These are phyloP conservation scores for Drosophila simulans DNA, from an alignment of 1,140 invertebrate species.

Conservation along the genomic window DNA sequence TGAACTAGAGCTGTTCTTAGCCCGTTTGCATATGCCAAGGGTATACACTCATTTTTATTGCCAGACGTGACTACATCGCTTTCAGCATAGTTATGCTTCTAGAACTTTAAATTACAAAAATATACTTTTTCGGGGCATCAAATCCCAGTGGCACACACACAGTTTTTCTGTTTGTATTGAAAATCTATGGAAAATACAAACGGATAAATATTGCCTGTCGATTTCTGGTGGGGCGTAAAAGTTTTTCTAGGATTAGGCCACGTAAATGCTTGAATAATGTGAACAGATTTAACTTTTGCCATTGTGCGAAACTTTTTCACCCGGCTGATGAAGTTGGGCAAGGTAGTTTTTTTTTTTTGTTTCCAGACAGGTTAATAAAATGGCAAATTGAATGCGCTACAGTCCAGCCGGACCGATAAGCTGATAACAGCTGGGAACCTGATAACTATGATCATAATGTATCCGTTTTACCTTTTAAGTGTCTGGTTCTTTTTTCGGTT, in stretches of 20 bases:
- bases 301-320: slow-evolving; percentile 52
- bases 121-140: slow-evolving; percentile 30
- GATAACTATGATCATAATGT: slow-evolving; percentile 65
- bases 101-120: slow-evolving; percentile 70
- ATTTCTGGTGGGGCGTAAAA: slow-evolving; percentile 6
- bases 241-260: slow-evolving; percentile 51
- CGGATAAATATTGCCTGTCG: slow-evolving; percentile 28
- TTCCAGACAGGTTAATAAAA: slow-evolving; percentile 60
- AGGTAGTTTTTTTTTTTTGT: slow-evolving; percentile 20
- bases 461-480: slow-evolving; percentile 52
- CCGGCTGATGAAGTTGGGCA: slow-evolving; percentile 3
- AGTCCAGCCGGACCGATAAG: slow-evolving; percentile 40
- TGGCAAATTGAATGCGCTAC: slow-evolving; percentile 62
- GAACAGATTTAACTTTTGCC: slow-evolving; percentile 72
- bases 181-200: slow-evolving; percentile 40
- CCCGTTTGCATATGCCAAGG: slow-evolving; percentile 47
- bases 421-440: slow-evolving; percentile 54
- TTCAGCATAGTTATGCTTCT: slow-evolving; percentile 24
- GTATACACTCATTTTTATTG: slow-evolving; percentile 55
- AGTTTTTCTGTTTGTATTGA: slow-evolving; percentile 30
- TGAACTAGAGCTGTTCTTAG: slow-evolving; percentile 6
- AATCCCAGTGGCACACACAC: slow-evolving; percentile 11
- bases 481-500: slow-evolving; percentile 2
- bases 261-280: slow-evolving; percentile 68
- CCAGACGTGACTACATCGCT: slow-evolving; percentile 50